These are phyloP conservation scores for Catharus bicknelli DNA, from an alignment of 2,113 vertebrate genomes.

Conservation along the genomic window DNA sequence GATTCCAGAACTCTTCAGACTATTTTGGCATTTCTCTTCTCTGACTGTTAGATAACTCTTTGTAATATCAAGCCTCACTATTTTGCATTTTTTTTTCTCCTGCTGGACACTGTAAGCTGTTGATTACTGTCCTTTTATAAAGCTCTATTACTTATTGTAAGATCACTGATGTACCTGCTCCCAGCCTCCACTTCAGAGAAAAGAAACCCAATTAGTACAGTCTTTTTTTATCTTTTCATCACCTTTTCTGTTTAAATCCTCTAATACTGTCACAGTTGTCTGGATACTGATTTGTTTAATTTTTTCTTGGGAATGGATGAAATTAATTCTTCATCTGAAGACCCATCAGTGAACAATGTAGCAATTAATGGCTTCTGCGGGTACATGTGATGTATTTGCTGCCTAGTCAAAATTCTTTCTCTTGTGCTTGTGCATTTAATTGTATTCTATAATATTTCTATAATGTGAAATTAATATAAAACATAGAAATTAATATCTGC, in stretches of 20 bases:
- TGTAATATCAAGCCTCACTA: neutral
- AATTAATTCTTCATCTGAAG: neutral
- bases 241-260: neutral
- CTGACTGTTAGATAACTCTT: neutral
- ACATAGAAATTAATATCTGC: neutral
- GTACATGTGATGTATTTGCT: neutral
- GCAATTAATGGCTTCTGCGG: neutral
- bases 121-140: neutral
- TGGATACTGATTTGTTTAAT: neutral
- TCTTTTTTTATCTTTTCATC: neutral
- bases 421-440: neutral
- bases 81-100: neutral
- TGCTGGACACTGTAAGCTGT: neutral
- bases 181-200: neutral
- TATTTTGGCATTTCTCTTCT: neutral
- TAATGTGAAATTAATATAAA: neutral
- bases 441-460: neutral
- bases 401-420: neutral
- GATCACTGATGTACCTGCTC: neutral
- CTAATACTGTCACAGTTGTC: neutral
- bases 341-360: neutral
- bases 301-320: neutral
- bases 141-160: neutral
- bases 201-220: neutral
- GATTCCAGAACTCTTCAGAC: constrained; percentile 11